phyloP scores from a whole-genome alignment of 2,888 invertebrate genomes.

The Eledone cirrhosa region DNA sequence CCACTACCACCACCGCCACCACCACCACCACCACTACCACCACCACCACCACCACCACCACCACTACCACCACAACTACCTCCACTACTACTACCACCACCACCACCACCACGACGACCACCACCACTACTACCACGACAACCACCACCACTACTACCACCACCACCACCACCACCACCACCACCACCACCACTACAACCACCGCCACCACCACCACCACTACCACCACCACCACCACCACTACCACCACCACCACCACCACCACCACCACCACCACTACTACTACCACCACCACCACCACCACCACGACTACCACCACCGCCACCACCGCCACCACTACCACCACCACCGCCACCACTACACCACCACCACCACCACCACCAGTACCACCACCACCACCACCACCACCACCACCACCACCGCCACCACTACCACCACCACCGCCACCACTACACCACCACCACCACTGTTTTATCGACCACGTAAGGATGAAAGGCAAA shows the following conservation, averaged over 20 bases:
- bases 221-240: neutral
- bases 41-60: conserved; percentile 26
- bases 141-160: conserved; percentile 25
- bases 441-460: too few species aligned
- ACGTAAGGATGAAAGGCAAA: too few species aligned
- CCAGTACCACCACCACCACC: too few species aligned
- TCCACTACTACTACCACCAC: neutral
- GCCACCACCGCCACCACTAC: too few species aligned
- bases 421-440: too few species aligned
- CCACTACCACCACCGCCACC: conserved; percentile 8
- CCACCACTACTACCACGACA: neutral
- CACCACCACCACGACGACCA: neutral
- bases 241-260: too few species aligned
- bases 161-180: conserved; percentile 23
- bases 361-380: too few species aligned
- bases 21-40: conserved; percentile 20
- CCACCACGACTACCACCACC: too few species aligned
- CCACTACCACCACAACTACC: neutral
- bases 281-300: conserved; percentile 31
- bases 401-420: too few species aligned
- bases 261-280: neutral
- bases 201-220: neutral
- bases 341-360: too few species aligned
- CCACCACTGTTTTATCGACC: too few species aligned
- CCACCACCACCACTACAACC: neutral